Conservation (phyloP, 1,140 invertebrate genomes). For the Octopus sinensis region DNA sequence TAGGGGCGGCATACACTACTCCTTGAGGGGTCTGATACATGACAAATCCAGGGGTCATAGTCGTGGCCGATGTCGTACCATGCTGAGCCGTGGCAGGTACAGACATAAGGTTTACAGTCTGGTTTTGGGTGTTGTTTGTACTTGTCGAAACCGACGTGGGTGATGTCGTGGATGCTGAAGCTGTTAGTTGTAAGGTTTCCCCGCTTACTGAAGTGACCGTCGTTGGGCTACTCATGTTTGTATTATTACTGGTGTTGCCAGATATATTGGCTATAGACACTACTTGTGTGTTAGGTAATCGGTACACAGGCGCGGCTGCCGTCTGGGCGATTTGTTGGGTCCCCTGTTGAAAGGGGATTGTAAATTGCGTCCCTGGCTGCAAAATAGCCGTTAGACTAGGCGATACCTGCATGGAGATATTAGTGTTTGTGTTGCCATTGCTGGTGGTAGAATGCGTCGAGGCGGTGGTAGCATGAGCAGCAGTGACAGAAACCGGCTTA, state of each 20-base stretch:
- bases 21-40: constrained; percentile 59
- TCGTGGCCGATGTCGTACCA: constrained; percentile 16
- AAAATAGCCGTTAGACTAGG: constrained; percentile 29
- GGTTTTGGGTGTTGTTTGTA: constrained; percentile 2
- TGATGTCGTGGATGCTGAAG: neutral
- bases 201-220: neutral
- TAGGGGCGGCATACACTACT: constrained; percentile 52
- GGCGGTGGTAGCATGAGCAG: neutral
- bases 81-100: too few relatives aligned
- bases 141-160: neutral
- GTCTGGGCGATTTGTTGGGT: neutral
- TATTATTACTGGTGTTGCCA: constrained; percentile 15
- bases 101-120: neutral
- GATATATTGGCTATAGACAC: constrained; percentile 13
- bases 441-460: constrained; percentile 2
- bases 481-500: neutral
- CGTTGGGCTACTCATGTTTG: constrained; percentile 9
- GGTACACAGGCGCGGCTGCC: constrained; percentile 21
- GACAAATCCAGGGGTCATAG: constrained; percentile 49
- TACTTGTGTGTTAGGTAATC: constrained; percentile 23
- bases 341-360: constrained; percentile 25
- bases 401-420: constrained; percentile 35
- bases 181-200: neutral
- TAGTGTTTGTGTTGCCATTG: constrained; percentile 5
- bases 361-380: constrained; percentile 27